Evolutionary conservation across 1,140 invertebrate species (phyloP).

Genomic region (Nephotettix cincticeps): DNA sequence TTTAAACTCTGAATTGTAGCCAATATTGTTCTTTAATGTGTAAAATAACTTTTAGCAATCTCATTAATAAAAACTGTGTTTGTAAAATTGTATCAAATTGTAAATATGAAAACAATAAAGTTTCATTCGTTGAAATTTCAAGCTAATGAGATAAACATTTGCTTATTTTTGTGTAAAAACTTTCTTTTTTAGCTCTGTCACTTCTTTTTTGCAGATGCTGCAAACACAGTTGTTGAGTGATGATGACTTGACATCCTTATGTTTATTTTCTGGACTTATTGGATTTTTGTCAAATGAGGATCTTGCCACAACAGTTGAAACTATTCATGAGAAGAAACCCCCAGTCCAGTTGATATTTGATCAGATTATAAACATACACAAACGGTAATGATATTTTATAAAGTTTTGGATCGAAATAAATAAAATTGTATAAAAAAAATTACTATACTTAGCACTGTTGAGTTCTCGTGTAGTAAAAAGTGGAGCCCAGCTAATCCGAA

Average conservation of each 20-base stretch:
- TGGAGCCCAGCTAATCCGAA: too few species aligned
- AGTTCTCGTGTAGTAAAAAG: too few species aligned
- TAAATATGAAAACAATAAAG: not conserved
- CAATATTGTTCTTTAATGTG: too few species aligned
- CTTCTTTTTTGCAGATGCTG: not conserved
- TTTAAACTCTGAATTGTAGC: too few species aligned
- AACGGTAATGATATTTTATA: not conserved
- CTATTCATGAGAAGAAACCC: not conserved
- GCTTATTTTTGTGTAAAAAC: not conserved
- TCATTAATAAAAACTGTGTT: too few species aligned
- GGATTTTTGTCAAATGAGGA: not conserved
- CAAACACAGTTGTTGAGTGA: not conserved
- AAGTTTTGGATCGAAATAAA: not conserved
- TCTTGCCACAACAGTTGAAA: not conserved
- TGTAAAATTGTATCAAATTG: too few species aligned
- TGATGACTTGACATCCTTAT: not conserved
- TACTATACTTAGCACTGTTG: too few species aligned
- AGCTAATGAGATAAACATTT: not conserved
- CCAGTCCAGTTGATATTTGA: not conserved
- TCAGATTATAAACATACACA: not conserved
- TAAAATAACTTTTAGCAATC: too few species aligned
- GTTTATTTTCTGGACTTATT: not conserved
- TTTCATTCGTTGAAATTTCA: not conserved
- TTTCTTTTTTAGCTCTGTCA: too few species aligned
- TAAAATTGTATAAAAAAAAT: too few species aligned